Percentiles rank a stretch among this genome's conserved stretches.
phyloP scores from a whole-genome alignment of 1,140 invertebrate species.

The Cotesia typhae region DNA sequence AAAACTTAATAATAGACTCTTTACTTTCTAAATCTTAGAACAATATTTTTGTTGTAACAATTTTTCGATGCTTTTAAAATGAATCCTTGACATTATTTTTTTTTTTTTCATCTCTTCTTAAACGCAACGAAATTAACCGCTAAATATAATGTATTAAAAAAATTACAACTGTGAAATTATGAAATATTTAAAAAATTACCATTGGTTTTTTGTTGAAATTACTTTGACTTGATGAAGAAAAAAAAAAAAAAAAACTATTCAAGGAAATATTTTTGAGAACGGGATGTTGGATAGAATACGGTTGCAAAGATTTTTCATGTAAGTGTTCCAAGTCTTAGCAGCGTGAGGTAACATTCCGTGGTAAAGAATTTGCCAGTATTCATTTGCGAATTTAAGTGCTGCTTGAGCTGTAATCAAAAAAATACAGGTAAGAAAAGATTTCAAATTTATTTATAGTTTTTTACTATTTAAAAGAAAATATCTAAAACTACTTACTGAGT shows the following conservation, averaged over 20 bases:
- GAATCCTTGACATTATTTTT: too few relatives aligned
- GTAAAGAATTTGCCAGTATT: slow-evolving; percentile 70
- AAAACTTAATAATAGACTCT: too few relatives aligned
- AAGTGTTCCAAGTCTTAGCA: slow-evolving; percentile 64
- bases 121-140: too few relatives aligned
- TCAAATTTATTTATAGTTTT: background rate
- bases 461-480: background rate
- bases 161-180: too few relatives aligned
- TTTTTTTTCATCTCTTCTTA: too few relatives aligned
- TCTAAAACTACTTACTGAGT: slow-evolving; percentile 66
- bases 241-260: slow-evolving; percentile 29
- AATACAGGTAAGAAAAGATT: slow-evolving; percentile 7
- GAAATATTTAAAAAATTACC: background rate
- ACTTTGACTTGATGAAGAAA: too few relatives aligned
- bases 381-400: slow-evolving; percentile 65
- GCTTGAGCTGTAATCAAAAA: slow-evolving; percentile 63
- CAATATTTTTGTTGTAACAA: too few relatives aligned
- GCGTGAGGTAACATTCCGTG: slow-evolving; percentile 66
- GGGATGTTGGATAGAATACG: slow-evolving; percentile 57
- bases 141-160: too few relatives aligned
- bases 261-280: slow-evolving; percentile 58
- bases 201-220: background rate
- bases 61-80: too few relatives aligned
- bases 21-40: too few relatives aligned
- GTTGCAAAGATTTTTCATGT: slow-evolving; percentile 48